phyloP scores from a whole-genome alignment of 2,888 invertebrate species.

The Pristionchus maxplancki region DNA sequence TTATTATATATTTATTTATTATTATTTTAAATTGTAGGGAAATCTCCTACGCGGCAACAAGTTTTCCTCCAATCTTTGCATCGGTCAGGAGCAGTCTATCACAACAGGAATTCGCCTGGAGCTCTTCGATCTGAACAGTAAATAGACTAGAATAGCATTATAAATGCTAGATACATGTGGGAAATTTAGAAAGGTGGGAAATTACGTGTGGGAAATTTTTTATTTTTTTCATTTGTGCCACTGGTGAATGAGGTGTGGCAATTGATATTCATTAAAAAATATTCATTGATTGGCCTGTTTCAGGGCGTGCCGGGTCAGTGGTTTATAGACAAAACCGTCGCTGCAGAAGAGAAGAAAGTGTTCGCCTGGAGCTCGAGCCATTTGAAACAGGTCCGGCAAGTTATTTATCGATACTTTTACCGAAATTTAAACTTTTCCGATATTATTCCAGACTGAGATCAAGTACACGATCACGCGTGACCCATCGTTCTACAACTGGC shows the following conservation, averaged over 20 bases:
- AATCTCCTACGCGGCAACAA: not conserved
- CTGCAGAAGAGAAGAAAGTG: not conserved
- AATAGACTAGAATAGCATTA: too few species aligned
- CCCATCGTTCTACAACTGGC: not conserved
- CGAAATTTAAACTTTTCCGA: too few species aligned
- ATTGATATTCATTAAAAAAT: too few species aligned
- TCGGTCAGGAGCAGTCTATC: not conserved
- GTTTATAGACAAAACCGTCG: not conserved
- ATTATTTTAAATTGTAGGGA: not conserved
- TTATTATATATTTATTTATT: too few species aligned
- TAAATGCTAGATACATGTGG: not conserved
- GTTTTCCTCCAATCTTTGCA: not conserved
- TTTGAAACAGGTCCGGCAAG: not conserved
- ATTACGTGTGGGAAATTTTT: too few species aligned
- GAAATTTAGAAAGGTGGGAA: too few species aligned
- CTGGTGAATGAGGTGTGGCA: too few species aligned
- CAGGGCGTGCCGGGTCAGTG: not conserved
- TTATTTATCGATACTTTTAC: too few species aligned
- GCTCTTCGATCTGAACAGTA: not conserved
- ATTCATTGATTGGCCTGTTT: too few species aligned
- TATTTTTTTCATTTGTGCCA: too few species aligned
- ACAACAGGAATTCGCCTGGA: slow-evolving; percentile 5
- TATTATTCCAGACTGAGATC: too few species aligned
- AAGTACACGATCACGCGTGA: not conserved
- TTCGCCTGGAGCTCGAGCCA: not conserved